Conservation (phyloP, 2,113 vertebrate species). For the Narcine bancroftii region DNA sequence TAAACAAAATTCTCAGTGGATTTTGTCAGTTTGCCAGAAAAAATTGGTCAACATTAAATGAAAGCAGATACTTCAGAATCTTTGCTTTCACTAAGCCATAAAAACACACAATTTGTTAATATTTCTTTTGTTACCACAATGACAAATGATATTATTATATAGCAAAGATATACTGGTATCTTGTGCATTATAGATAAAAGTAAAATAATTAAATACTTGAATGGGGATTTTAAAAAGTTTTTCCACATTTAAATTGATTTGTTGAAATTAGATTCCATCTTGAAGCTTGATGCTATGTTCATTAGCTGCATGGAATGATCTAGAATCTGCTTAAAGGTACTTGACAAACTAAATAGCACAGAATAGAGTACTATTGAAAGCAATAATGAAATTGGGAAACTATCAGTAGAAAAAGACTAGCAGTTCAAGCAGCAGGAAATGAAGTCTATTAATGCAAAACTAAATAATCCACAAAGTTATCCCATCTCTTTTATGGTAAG, state of each 20-base stretch:
- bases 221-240: neutral
- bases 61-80: neutral
- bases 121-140: neutral
- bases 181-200: neutral
- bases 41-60: neutral
- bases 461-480: neutral
- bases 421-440: neutral
- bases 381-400: constrained; percentile 13
- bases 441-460: neutral
- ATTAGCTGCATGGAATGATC: neutral
- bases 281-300: constrained; percentile 22
- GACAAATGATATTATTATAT: neutral
- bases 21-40: neutral
- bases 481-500: neutral
- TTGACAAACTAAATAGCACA: neutral
- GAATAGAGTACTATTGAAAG: constrained; percentile 17
- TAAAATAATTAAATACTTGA: constrained; percentile 20
- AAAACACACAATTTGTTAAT: neutral
- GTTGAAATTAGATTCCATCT: constrained; percentile 18
- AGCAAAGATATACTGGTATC: neutral
- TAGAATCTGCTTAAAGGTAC: neutral
- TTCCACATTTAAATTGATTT: constrained; percentile 15
- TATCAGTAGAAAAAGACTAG: neutral
- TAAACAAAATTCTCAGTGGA: neutral
- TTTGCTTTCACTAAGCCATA: neutral